These are phyloP conservation scores for Nephotettix cincticeps DNA, from an alignment of 1,140 invertebrate species.

Conservation along the genomic window DNA sequence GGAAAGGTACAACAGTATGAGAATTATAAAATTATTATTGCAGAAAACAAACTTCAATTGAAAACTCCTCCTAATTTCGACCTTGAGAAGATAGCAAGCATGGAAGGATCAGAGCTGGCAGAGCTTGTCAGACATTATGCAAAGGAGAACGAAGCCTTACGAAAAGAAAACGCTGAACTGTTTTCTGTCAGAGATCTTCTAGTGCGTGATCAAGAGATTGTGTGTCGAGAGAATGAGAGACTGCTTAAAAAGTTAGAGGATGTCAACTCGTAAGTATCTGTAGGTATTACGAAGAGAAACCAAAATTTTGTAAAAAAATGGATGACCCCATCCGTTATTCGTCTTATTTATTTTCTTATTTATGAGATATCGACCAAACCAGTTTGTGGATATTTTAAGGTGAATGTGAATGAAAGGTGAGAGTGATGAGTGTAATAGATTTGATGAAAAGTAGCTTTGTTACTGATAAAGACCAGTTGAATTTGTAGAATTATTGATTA, in stretches of 20 bases:
- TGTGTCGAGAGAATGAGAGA: conserved; percentile 88
- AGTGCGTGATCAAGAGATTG: conserved; percentile 83
- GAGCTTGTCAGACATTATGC: conserved; percentile 77
- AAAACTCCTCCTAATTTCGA: conserved; percentile 58
- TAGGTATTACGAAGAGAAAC: no score
- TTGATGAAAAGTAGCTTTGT: no score
- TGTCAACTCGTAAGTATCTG: conserved; percentile 72
- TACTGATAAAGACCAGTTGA: no score
- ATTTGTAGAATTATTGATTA: no score
- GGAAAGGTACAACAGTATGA: no score
- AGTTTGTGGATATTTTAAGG: no score
- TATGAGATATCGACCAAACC: no score
- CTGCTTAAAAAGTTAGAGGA: conserved; percentile 85
- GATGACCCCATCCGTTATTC: no score
- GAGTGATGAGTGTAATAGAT: no score
- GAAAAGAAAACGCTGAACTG: conserved; percentile 84
- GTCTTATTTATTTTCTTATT: no score
- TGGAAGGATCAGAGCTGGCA: conserved; percentile 67
- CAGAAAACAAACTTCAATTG: not conserved
- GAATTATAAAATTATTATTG: not conserved
- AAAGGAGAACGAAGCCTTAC: conserved; percentile 81
- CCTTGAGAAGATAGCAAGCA: conserved; percentile 66
- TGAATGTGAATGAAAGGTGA: no score
- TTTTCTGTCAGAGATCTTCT: conserved; percentile 76
- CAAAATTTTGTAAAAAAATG: no score